Evolutionary conservation across 1,140 invertebrate species (phyloP), one percentile per base, ranked within the genome.

Genomic region (Drosophila willistoni): DNA sequence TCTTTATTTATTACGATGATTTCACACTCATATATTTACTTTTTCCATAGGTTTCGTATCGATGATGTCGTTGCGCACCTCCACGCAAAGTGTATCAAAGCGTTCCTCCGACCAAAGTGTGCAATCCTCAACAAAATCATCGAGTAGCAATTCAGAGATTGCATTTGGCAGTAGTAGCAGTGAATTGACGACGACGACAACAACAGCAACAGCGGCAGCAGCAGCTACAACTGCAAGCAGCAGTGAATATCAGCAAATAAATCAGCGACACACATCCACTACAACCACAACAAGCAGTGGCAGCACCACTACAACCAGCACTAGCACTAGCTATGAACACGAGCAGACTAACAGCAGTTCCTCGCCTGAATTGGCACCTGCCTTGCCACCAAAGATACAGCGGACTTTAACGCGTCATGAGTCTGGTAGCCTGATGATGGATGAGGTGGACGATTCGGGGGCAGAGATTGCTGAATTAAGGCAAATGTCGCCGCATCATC

Each of bases 1-100:
- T 36, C 34, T 36, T 9, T 12, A 9, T 9, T 10, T 36, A 10
- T 12, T 12, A 12, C 9, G 9, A 12, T 36, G 3, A 36, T 36
- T 36, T 29, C 6, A 29, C 2, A 36, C 34, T 36, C 3, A 36
- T 36, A 13, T 39, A 19, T 1, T 12, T 34, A 22, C 29, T 10
- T 22, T 47, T 14, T 12, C 7, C 0, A 1, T 95, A 65, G 96
- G 96, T 69, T 96, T 96, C 90, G 94, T 95, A 57, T 96, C 95
- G 3, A 95, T 96, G 93, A 94, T 95, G 68, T 95, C 94, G 22
- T 93, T 94, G 75, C 92, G 94, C 74, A 95, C 94, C 55, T 94
- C 94, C 25, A 93, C 93, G 3, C 94, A 94, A 76, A 94, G 94
- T 78, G 95, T 94, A 62, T 93, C 93, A 12, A 93, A 94, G 57